Evolutionary conservation across 2,888 invertebrate genomes (phyloP), one percentile per base, ranked within the genome.

Genomic region (Oxyteleia sp.): DNA sequence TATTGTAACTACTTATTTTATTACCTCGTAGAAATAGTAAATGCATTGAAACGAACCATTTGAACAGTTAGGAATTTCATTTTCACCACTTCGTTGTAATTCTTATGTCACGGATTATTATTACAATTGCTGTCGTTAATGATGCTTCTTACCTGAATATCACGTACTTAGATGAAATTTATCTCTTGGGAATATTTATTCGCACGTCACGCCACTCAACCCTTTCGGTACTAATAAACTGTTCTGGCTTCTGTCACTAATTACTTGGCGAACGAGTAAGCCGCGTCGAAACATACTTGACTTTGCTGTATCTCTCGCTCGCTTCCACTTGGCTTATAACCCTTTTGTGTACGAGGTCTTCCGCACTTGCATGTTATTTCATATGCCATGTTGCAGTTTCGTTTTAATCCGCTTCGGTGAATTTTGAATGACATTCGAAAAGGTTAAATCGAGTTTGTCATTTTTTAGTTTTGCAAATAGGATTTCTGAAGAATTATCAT

Each of bases 191-290:
- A 89, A 90, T 91, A 91, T 91, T 91, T 90, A 89, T 88, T 83
- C 87, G 82, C 71, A 71, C 81, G 66, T 13, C 41, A 66, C 16
- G 61, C 57, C 76, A 86, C 88, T 88, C 85, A 84, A 83, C 86
- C 85, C 87, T 89, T 91, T 90, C 87, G 86, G 87, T 87, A 87
- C 88, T 91, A 91, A 91, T 91, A 91, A 91, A 91, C 90, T 87
- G 87, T 84, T 86, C 86, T 61, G 74, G 76, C 87, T 87, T 82
- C 82, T 85, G 86, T 89, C 86, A 87, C 90, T 91, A 91, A 91
- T 91, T 91, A 91, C 88, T 89, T 87, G 84, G 82, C 85, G 88
- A 89, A 87, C 85, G 72, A 86, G 75, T 53, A 63, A 66, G 74
- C 82, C 63, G 45, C 59, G 82, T 74, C 69, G 87, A 85, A 86